Evolutionary conservation across 2,113 vertebrate genomes (phyloP), one percentile per base, ranked within the genome.

Genomic region (Pimephales promelas): DNA sequence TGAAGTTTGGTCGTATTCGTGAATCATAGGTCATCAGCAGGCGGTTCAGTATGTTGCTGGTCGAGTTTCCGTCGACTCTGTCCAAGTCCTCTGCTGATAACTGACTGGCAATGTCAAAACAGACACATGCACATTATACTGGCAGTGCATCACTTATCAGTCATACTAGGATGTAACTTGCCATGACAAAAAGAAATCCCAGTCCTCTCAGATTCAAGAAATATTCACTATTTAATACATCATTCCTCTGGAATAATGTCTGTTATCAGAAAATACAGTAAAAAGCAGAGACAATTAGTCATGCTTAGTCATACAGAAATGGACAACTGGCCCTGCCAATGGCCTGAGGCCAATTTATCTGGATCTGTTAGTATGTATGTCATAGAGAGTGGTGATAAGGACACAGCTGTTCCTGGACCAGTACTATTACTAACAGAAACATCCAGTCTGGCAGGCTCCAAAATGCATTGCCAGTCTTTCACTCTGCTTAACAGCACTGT

Each of bases 1-100:
- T 96, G 91, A 99, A 99, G 92, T 99, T 98, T 28, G 97, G 97
- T 70, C 97, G 95, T 92, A 99, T 97, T 90, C 97, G 94, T 79
- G 97, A 95, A 88, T 99, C 97, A 72, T 98, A 99, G 84, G 93
- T 96, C 92, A 97, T 94, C 90, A 99, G 92, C 8, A 99, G 90
- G n/a, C 96, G 95, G 86, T 98, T 98, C 87, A 99, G 89, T 86
- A 98, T 98, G 91, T 98, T 98, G 89, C 97, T 98, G 16, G 97
- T 98, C 18, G 97, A 97, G 91, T 99, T 99, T 31, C 88, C 95
- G 8, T 97, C 97, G 86, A 97, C 96, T 84, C 96, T 95, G 73
- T 96, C 97, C 77, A 98, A 93, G 81, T 98, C 97, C 88, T 99
- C 97, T 40, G 96, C 88, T 34, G 97, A 96, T 81, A 97, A 91